phyloP scores from a whole-genome alignment of 1,140 invertebrate species.

The Cherax quadricarinatus region DNA sequence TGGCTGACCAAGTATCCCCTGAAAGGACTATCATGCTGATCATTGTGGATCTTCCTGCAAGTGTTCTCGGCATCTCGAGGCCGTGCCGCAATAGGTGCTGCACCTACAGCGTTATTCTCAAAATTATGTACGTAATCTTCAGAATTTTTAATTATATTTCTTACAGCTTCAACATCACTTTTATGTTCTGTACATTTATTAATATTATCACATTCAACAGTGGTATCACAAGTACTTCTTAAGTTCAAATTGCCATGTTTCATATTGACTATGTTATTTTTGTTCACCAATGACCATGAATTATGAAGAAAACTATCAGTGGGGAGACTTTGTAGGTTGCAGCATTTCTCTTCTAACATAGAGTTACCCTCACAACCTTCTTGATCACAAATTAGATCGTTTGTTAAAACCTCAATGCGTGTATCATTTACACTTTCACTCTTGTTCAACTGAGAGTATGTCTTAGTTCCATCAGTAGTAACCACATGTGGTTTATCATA shows the following conservation, averaged over 20 bases:
- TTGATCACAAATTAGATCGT: slow-evolving; percentile 5
- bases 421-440: background rate
- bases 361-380: background rate
- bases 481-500: background rate
- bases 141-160: background rate
- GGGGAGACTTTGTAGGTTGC: no score
- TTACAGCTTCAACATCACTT: background rate
- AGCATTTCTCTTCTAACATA: no score
- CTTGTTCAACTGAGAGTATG: background rate
- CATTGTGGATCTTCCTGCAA: slow-evolving; percentile 25
- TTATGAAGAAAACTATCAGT: background rate
- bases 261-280: background rate
- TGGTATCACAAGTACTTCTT: background rate
- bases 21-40: slow-evolving; percentile 54
- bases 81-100: background rate
- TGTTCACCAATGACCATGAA: background rate
- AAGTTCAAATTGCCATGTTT: background rate
- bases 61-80: background rate
- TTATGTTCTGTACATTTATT: background rate
- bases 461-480: background rate
- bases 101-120: background rate
- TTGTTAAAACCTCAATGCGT: background rate
- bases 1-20: slow-evolving; percentile 63
- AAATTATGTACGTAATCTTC: background rate
- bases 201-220: background rate